Base-by-base conservation (phyloP, 2,888 invertebrate species). In the Lymantria dispar region DNA sequence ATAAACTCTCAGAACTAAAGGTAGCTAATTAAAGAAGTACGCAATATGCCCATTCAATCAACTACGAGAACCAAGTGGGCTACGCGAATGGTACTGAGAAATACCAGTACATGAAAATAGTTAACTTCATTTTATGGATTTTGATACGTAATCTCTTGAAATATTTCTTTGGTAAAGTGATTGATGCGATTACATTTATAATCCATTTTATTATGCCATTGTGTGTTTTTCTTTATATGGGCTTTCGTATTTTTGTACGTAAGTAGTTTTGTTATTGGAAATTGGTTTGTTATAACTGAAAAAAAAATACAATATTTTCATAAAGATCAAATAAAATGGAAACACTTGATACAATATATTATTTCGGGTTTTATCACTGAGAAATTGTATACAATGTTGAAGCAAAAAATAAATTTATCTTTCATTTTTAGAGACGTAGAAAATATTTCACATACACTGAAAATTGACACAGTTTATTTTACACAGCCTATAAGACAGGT, bases 181-280 rank as follows among this genome's bases (percentile, higher is more conserved):
- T 70, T 67, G 70, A 70, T 70, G 68, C 59, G 64, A 67, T 69
- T 69, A 60, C 60, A 62, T 60, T 56, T 62, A 53, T 59, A 66
- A 64, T 62, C 52, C 49, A 52, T 56, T 68, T 54, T 64, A 66
- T 58, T 56, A 38, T 44, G 36, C 30, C 43, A 43, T 54, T 65
- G 53, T 60, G 39, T 53, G 12, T 33, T 50, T 40, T 8, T 14
- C 8, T 13, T 43, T 52, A 48, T 52, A 36, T 12, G 39, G 41
- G 37, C 31, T 36, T 54, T 53, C 30, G 37, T 48, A 45, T 7
- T 36, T 38, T 10, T n/a, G 10, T 45, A 29, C 11, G 47, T 45
- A 33, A 39, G 43, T 47, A 29, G 46, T 50, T 43, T 50, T 40
- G 22, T 47, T 36, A 40, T 8, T 7, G 8, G 8, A n/a, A 29